These are phyloP conservation scores for Clupea harengus DNA, from an alignment of 2,113 vertebrate genomes.

Conservation along the genomic window DNA sequence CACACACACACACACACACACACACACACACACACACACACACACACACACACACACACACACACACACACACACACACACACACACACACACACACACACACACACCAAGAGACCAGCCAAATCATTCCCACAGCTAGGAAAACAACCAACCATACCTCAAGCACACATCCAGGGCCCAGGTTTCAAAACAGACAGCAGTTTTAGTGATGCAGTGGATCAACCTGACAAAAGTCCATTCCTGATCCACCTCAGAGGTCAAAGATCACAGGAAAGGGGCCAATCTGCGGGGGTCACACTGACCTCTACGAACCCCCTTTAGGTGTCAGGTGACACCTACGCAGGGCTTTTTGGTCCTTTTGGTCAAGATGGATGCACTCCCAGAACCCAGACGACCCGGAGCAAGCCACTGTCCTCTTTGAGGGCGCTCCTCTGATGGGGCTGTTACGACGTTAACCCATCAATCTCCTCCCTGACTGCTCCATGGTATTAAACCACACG, in stretches of 20 bases:
- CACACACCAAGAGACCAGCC: neutral
- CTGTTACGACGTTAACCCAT: neutral
- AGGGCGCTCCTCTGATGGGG: neutral
- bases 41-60: neutral
- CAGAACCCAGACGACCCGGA: too few relatives aligned
- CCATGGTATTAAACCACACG: neutral
- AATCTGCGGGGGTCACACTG: constrained; percentile 11
- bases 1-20: neutral
- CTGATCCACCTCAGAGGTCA: constrained; percentile 16
- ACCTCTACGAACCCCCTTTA: neutral
- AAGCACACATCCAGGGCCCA: neutral
- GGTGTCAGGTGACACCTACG: constrained; percentile 10
- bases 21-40: neutral
- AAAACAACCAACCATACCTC: neutral
- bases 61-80: neutral
- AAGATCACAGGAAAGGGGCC: constrained; percentile 16
- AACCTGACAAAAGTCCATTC: neutral
- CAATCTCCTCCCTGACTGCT: neutral
- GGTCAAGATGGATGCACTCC: neutral
- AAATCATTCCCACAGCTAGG: neutral
- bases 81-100: neutral
- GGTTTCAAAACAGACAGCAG: neutral
- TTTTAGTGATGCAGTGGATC: neutral
- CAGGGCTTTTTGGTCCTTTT: constrained; percentile 24
- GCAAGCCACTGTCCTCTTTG: neutral